Evolutionary conservation across 2,888 invertebrate genomes (phyloP), one percentile per base, ranked within the genome.

Genomic region (Boloria selene): DNA sequence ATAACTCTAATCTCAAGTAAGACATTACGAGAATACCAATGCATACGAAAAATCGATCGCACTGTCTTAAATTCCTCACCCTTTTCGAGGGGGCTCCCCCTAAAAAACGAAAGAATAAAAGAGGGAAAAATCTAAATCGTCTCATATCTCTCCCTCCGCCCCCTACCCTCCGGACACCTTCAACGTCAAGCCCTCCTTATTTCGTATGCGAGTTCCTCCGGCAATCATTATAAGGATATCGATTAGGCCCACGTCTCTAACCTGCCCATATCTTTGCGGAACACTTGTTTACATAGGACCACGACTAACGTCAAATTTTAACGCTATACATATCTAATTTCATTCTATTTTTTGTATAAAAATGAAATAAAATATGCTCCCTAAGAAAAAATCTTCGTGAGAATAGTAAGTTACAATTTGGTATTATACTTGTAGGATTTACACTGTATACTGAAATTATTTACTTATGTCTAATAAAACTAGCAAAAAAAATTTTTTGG

Each of bases 161-260:
- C 87, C 85, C 49, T 49, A 13, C 59, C 59, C 56, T 26, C 49
- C 87, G 86, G 85, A 90, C 90, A 91, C 92, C 90, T 88, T 87
- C 82, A 77, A 79, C 85, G 84, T 86, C 87, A 86, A 85, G 87
- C 88, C 92, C 90, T 90, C 90, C 92, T 93, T 91, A 93, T 93
- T 93, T 92, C 91, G 93, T 93, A 93, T 93, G 92, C 93, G 90
- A 92, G 91, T 86, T 91, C 88, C 92, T 92, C 87, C 83, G 87
- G 90, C 91, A 91, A 93, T 93, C 93, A 93, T 93, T 93, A 93
- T 90, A 90, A 92, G 90, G 87, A 88, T 93, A 93, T 93, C 93
- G 93, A 93, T 93, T 93, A 93, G 91, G 83, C 81, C 86, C 85
- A 86, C 85, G 87, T 84, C 83, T 87, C 85, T 82, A 88, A 90